These are phyloP conservation scores for Muscidifurax raptorellus DNA, from an alignment of 1,140 invertebrate species.

Conservation along the genomic window DNA sequence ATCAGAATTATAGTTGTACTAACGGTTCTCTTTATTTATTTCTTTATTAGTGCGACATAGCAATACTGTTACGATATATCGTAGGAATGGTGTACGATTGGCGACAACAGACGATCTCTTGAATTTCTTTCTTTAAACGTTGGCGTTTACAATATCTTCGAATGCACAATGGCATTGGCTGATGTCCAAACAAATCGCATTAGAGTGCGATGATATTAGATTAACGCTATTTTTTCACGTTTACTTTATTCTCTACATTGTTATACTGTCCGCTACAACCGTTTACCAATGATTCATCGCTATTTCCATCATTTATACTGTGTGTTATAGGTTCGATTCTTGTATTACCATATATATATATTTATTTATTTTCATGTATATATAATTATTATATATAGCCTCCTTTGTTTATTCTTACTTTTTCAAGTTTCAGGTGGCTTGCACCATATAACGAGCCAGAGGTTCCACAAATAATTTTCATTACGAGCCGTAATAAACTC, in stretches of 20 bases:
- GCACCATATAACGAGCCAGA: conserved; percentile 29
- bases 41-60: conserved; percentile 67
- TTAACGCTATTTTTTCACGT: conserved; percentile 28
- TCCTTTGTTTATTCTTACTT: conserved; percentile 17
- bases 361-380: conserved; percentile 30
- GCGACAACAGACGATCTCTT: conserved; percentile 57
- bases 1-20: conserved; percentile 59
- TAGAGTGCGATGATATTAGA: conserved; percentile 12
- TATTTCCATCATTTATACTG: conserved; percentile 41
- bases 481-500: not conserved
- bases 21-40: conserved; percentile 68
- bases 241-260: conserved; percentile 1
- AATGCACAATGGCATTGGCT: conserved; percentile 29
- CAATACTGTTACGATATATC: conserved; percentile 74
- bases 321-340: conserved; percentile 35
- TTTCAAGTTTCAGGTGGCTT: conserved; percentile 21
- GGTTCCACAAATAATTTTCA: not conserved
- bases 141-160: conserved; percentile 22
- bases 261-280: conserved; percentile 27
- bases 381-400: conserved; percentile 37
- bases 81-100: conserved; percentile 72
- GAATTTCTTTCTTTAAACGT: conserved; percentile 48
- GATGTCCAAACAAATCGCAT: not conserved
- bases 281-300: conserved; percentile 29
- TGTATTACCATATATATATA: conserved; percentile 36